Percentiles rank a stretch among this genome's conserved stretches.
Conservation (phyloP, 2,113 vertebrate species). For the Numida meleagris region DNA sequence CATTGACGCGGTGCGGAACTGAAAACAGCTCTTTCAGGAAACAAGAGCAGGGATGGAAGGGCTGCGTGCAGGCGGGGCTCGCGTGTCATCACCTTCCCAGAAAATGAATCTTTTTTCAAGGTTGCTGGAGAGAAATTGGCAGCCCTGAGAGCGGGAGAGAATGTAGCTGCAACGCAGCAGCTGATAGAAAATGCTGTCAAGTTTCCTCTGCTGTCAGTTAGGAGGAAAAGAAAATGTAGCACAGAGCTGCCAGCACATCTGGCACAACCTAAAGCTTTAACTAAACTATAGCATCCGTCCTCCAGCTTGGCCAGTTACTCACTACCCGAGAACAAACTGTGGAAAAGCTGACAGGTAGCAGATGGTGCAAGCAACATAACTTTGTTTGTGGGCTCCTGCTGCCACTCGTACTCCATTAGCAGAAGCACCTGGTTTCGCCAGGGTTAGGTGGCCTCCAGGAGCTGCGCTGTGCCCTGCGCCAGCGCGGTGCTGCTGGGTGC, state of each 20-base stretch:
- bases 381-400: neutral
- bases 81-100: neutral
- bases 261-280: slow-evolving; percentile 40
- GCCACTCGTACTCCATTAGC: neutral
- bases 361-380: slow-evolving; percentile 10
- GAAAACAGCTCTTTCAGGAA: neutral
- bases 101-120: neutral
- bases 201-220: slow-evolving; percentile 40
- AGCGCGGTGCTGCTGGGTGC: neutral
- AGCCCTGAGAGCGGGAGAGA: neutral
- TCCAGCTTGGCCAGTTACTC: neutral
- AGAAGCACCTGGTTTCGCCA: neutral
- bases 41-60: neutral
- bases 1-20: rapidly evolving
- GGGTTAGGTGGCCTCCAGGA: neutral
- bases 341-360: slow-evolving; percentile 51
- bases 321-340: slow-evolving; percentile 11
- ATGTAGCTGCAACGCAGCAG: neutral
- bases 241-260: slow-evolving; percentile 51
- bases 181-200: slow-evolving; percentile 45
- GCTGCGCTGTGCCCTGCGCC: neutral
- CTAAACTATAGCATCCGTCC: slow-evolving; percentile 26
- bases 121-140: slow-evolving; percentile 29
- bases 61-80: neutral
- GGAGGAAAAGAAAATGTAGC: slow-evolving; percentile 28